These are phyloP conservation scores for Lasioglossum marginatum DNA, from an alignment of 2,888 invertebrate species.

Conservation along the genomic window DNA sequence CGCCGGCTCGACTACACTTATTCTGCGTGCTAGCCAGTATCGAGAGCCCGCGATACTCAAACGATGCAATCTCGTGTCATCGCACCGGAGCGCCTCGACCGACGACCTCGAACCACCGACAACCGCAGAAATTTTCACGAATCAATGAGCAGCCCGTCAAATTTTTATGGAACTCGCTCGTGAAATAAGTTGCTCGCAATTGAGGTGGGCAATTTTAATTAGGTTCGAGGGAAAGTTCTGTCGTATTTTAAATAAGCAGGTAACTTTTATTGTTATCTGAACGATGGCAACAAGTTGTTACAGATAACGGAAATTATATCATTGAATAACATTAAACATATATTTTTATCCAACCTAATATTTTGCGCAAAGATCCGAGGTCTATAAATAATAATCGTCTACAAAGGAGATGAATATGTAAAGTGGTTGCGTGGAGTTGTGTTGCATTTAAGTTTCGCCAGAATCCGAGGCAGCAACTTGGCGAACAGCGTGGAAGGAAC, in stretches of 20 bases:
- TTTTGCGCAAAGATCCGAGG: too few relatives aligned
- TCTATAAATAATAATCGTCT: neutral
- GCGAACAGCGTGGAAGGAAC: neutral
- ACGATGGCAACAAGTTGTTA: too few relatives aligned
- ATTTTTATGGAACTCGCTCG: neutral
- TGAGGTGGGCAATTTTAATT: too few relatives aligned
- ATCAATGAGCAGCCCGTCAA: neutral
- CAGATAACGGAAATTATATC: too few relatives aligned
- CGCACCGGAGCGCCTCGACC: neutral
- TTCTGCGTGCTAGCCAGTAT: neutral
- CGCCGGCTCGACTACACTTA: neutral
- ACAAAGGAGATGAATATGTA: neutral
- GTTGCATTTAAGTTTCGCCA: neutral
- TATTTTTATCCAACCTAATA: too few relatives aligned
- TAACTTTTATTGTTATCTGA: too few relatives aligned
- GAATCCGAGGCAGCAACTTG: neutral
- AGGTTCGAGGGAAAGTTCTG: too few relatives aligned
- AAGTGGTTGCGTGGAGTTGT: neutral
- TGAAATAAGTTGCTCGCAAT: too few relatives aligned
- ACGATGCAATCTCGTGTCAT: slow-evolving; percentile 20
- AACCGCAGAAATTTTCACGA: neutral
- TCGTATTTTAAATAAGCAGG: too few relatives aligned
- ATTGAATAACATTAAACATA: too few relatives aligned
- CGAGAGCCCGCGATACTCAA: slow-evolving; percentile 23
- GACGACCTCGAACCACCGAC: slow-evolving; percentile 2